These are phyloP conservation scores for Tragelaphus eurycerus DNA, from an alignment of 2,797 vertebrate species.

Conservation along the genomic window DNA sequence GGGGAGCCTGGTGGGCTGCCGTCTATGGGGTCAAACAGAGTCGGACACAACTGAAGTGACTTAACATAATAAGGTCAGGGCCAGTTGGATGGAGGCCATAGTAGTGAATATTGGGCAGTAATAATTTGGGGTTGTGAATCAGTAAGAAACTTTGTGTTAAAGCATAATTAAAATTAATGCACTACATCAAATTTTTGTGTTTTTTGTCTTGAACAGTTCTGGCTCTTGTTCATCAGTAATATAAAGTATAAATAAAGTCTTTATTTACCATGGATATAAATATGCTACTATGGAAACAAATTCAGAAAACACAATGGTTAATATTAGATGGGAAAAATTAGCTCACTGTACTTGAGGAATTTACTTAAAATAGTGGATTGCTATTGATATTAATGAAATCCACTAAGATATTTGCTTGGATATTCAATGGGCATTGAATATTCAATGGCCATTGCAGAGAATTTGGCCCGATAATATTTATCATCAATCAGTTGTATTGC, in stretches of 20 bases:
- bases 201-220: not conserved
- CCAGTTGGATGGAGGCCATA: not conserved
- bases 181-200: not conserved
- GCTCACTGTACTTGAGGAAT: not conserved
- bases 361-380: not conserved
- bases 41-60: too few relatives aligned
- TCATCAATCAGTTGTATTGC: not conserved
- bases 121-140: not conserved
- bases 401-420: not conserved
- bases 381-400: not conserved
- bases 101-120: not conserved
- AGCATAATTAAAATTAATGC: not conserved
- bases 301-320: not conserved
- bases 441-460: not conserved
- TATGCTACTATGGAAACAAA: not conserved
- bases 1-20: too few relatives aligned
- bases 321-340: not conserved
- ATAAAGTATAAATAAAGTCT: not conserved
- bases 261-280: not conserved
- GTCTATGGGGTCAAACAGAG: too few relatives aligned
- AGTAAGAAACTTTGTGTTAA: not conserved
- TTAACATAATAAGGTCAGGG: not conserved
- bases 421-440: not conserved
- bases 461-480: not conserved
- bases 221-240: not conserved